Evolutionary conservation across 1,140 invertebrate species (phyloP).

Genomic region (Hylaeus volcanicus): DNA sequence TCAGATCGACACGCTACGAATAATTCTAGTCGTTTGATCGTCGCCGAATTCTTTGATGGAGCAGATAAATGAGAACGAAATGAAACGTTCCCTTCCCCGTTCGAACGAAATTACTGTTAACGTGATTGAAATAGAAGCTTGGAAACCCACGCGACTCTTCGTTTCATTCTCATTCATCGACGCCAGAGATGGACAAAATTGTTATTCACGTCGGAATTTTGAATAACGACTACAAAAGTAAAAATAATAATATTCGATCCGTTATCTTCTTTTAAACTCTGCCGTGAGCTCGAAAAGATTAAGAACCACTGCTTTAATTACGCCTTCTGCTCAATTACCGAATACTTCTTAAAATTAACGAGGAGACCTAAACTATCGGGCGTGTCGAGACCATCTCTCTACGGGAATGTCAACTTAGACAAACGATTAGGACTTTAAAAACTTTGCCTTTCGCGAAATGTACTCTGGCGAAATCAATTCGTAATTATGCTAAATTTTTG

Average conservation of each 20-base stretch:
- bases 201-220: too few species aligned
- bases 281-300: too few species aligned
- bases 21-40: neutral
- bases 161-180: constrained; percentile 52
- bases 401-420: constrained; percentile 43
- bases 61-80: constrained; percentile 45
- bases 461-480: neutral
- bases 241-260: too few species aligned
- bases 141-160: neutral
- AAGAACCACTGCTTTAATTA: too few species aligned
- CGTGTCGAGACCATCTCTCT: constrained; percentile 27
- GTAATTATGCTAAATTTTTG: neutral
- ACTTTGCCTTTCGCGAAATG: too few species aligned
- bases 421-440: neutral
- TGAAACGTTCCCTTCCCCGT: neutral
- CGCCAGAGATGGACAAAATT: too few species aligned
- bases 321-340: too few species aligned
- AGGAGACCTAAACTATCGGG: constrained; percentile 23
- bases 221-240: too few species aligned
- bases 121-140: neutral
- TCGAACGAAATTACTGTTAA: neutral
- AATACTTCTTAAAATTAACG: constrained; percentile 35
- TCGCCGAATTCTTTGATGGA: constrained; percentile 14
- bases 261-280: too few species aligned
- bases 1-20: neutral